Conservation (phyloP, 2,797 vertebrate genomes). For the Acridotheres tristis region DNA sequence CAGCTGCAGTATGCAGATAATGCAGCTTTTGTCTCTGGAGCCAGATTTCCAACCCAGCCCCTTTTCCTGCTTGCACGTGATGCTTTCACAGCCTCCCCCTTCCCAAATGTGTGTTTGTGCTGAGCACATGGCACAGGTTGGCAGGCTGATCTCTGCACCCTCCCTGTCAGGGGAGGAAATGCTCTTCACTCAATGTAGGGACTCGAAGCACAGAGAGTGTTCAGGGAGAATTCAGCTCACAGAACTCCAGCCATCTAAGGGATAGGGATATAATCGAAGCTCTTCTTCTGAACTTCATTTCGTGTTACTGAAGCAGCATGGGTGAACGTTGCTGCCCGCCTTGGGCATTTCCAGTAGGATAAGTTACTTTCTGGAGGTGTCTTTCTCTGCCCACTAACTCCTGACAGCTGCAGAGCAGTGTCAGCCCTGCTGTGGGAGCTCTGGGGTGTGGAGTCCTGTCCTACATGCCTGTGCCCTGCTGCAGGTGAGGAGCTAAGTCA, state of each 20-base stretch:
- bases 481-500: neutral
- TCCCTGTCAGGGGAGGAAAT: neutral
- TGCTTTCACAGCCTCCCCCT: neutral
- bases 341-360: neutral
- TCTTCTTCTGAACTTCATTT: neutral
- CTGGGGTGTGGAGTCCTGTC: neutral
- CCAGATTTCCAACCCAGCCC: neutral
- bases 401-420: neutral
- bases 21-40: neutral
- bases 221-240: neutral
- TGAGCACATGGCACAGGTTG: neutral
- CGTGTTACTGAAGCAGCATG: rapidly evolving
- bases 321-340: neutral
- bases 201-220: neutral
- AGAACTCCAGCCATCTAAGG: neutral
- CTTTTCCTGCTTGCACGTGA: neutral
- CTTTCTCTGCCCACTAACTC: neutral
- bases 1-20: constrained; percentile 16
- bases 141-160: neutral
- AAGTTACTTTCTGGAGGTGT: neutral
- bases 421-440: neutral
- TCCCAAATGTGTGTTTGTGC: neutral
- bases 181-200: neutral
- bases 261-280: neutral
- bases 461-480: neutral